These are phyloP conservation scores for Netelia melanura DNA, from an alignment of 2,888 invertebrate species.

Conservation along the genomic window DNA sequence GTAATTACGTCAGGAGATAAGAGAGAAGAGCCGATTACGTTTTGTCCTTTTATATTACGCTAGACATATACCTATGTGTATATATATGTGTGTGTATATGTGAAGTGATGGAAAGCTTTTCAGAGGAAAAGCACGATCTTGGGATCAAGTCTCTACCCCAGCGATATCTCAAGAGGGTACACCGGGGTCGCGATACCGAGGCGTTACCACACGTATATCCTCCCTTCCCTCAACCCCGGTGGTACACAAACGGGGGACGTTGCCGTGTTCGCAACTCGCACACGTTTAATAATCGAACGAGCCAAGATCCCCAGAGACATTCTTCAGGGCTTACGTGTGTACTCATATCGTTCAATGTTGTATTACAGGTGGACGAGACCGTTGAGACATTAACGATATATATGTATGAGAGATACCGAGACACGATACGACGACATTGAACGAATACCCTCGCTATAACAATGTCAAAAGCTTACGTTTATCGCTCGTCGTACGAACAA, in stretches of 20 bases:
- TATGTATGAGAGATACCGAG: background rate
- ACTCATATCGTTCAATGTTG: background rate
- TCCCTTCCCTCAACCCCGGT: background rate
- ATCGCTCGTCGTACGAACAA: no score
- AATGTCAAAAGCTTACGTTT: no score
- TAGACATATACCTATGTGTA: background rate
- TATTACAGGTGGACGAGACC: background rate
- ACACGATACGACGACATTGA: no score
- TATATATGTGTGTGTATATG: background rate
- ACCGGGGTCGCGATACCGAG: constrained; percentile 5
- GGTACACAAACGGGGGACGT: constrained; percentile 13
- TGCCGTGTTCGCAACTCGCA: constrained; percentile 46
- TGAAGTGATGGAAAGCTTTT: constrained; percentile 7
- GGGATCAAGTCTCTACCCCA: constrained; percentile 55
- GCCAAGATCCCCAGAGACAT: constrained; percentile 48
- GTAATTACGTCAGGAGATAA: constrained; percentile 3
- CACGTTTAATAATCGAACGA: constrained; percentile 62
- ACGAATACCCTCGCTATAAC: no score
- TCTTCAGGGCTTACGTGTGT: constrained; percentile 3
- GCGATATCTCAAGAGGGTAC: constrained; percentile 47
- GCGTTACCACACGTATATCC: background rate
- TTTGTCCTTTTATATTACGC: constrained; percentile 29
- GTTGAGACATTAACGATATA: background rate
- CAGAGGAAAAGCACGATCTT: constrained; percentile 17
- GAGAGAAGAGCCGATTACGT: constrained; percentile 11